Evolutionary conservation across 1,140 invertebrate species (phyloP), one percentile per base, ranked within the genome.

Genomic region (Monomorium pharaonis): DNA sequence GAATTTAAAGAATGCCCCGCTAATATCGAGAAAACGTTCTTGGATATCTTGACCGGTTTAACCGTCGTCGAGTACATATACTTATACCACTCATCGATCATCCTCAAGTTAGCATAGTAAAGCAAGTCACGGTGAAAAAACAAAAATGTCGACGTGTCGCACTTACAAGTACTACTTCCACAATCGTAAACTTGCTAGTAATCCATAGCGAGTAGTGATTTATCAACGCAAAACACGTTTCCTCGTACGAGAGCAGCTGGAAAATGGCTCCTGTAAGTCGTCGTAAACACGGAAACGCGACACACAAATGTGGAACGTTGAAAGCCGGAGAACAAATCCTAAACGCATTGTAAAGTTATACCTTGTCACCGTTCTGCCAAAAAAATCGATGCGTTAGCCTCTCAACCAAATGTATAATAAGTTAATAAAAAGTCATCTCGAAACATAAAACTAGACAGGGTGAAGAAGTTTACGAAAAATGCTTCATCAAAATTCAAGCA

Each of bases 61-160:
- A 74, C 49, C 54, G 21, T 76, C 54, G 10, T 1, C 37, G 21
- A 21, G 21, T 44, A 9, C 49, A 33, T 74, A 24, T 18, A n/a
- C 56, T 74, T 33, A 33, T 56, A 74, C 49, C 30, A 7, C n/a
- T 62, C 74, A 76, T 76, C 74, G 54, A 76, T 76, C 74, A 76
- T 76, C 54, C 37, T 76, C 54, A 42, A 62, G 37, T 76, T 76
- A 76, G 72, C 54, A 60, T 60, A 60, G 74, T 30, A 62, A 60
- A 10, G 24, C 74, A 54, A 76, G 74, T 76, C 74, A 76, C 37
- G 74, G 42, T 76, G 37, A 76, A 76, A 24, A 44, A 76, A 76
- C 37, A 62, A 76, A 76, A 76, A 76, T 76, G 74, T 24, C 74
- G 56, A 76, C 54, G 74, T 76, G 54, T 76, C 74, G 72, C 72